phyloP scores from a whole-genome alignment of 2,113 vertebrate species.

The Microcebus jonahi region DNA sequence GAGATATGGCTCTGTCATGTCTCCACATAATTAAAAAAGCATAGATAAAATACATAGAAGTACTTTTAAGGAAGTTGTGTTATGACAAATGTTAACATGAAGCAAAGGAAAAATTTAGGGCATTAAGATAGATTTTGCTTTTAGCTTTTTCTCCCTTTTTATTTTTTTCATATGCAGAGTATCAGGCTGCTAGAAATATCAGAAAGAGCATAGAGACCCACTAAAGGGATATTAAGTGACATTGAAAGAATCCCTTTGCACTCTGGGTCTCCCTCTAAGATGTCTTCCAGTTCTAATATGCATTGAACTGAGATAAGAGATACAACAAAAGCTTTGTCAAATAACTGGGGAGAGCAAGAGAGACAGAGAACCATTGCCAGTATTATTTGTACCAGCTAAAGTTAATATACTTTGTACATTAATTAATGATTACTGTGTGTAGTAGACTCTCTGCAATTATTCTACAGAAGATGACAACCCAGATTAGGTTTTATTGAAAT shows the following conservation, averaged over 20 bases:
- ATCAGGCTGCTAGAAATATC: neutral
- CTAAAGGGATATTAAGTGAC: neutral
- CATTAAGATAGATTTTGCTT: slow-evolving; percentile 14
- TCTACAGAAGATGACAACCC: neutral
- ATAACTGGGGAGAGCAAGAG: neutral
- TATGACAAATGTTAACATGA: slow-evolving; percentile 69
- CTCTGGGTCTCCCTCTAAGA: neutral
- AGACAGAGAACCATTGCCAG: too few relatives aligned
- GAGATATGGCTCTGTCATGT: slow-evolving; percentile 76
- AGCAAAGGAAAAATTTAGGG: slow-evolving; percentile 19
- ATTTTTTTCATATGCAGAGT: neutral
- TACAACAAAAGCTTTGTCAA: neutral
- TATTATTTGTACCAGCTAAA: neutral
- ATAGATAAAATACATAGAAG: slow-evolving; percentile 77
- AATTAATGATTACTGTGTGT: neutral
- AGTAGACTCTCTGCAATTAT: neutral
- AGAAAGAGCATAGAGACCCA: neutral
- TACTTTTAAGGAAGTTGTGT: slow-evolving; percentile 67
- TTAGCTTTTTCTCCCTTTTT: neutral
- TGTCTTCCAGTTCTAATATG: neutral
- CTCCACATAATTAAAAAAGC: slow-evolving; percentile 82
- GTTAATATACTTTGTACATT: neutral
- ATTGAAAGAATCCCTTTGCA: neutral
- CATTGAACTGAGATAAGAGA: neutral
- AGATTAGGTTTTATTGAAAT: slow-evolving; percentile 48